These are phyloP conservation scores for Sericinus montela DNA, from an alignment of 2,888 invertebrate species.

Conservation along the genomic window DNA sequence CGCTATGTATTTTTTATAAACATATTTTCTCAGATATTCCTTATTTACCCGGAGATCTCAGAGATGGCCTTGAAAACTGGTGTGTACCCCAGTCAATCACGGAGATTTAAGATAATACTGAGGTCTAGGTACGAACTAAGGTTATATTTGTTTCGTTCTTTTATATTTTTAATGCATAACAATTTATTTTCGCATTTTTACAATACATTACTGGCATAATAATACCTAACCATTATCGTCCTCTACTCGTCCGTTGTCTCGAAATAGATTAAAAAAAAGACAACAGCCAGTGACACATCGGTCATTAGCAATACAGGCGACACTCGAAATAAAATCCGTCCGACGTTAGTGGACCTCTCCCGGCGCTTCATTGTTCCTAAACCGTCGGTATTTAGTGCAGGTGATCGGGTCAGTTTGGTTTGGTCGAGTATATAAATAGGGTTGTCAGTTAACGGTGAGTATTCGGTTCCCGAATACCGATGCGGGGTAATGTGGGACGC, in stretches of 20 bases:
- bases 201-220: background rate
- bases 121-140: no score
- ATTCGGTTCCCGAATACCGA: constrained; percentile 67
- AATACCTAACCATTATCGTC: background rate
- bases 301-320: constrained; percentile 27
- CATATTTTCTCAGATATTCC: no score
- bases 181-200: no score
- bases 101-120: no score
- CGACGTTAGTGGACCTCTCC: constrained; percentile 25
- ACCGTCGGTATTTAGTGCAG: constrained; percentile 37
- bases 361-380: constrained; percentile 22
- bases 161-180: no score
- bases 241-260: constrained; percentile 7
- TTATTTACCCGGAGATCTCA: no score
- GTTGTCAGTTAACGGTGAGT: constrained; percentile 60
- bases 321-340: constrained; percentile 31
- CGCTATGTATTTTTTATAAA: no score
- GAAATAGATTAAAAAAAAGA: constrained; percentile 16
- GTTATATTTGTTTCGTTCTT: no score
- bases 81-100: no score
- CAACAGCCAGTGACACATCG: constrained; percentile 27
- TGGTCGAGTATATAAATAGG: constrained; percentile 61
- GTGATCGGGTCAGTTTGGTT: constrained; percentile 39
- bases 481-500: constrained; percentile 61
- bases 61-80: no score